Base-by-base conservation (phyloP, 2,888 invertebrate species). In the Acleris laterana region DNA sequence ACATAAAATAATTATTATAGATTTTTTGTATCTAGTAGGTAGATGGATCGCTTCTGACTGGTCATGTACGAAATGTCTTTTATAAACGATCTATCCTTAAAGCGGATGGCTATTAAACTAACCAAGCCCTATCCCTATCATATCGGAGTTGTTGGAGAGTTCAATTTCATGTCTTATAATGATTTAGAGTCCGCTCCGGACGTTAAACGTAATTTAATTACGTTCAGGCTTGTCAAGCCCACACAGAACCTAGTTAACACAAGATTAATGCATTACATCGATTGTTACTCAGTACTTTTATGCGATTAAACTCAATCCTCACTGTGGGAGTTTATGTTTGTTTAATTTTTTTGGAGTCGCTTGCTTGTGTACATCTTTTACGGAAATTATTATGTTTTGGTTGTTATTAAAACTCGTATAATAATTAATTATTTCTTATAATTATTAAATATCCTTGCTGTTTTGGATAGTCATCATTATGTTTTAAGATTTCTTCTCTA, bases 121-220 rank as follows among this genome's bases (percentile, higher is more conserved):
- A 42, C 48, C 38, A 49, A 61, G 65, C 46, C 48, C 62, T 62
- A 72, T 76, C 74, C 76, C 69, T 63, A 62, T 71, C 73, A 70
- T 75, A 73, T 73, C 75, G 69, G 71, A 68, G 73, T 74, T 71
- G 74, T 71, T 72, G 69, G 72, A 71, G 71, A 77, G 72, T 74
- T 80, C 74, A 78, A 82, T 82, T 81, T 81, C 71, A 75, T 73
- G 74, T 76, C 75, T 78, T 78, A 84, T 85, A 89, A 66, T 89
- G 85, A 89, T 89, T 87, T 86, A 89, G 87, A 85, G 82, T 82
- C 84, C 72, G 69, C 72, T 74, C 74, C 76, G 80, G 79, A 82
- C 81, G 81, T 82, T 82, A 81, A 84, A 84, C 81, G 80, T 87
- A 86, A 90, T 90, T 90, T 89, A 90, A 92, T 91, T 89, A 88